Conservation (phyloP, 2,888 invertebrate genomes). For the Hecatera dysodea region DNA sequence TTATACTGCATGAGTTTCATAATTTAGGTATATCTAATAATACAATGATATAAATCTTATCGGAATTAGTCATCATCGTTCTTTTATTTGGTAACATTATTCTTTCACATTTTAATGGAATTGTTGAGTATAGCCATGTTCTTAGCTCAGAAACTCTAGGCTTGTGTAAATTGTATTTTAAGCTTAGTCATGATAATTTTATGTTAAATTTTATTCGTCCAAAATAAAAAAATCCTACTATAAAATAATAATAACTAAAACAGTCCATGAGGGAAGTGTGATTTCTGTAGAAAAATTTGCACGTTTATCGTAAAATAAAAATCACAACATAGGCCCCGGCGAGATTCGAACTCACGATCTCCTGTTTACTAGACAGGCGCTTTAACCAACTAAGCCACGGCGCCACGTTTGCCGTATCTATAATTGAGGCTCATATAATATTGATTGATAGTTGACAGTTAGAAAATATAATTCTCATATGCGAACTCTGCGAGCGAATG, state of each 20-base stretch:
- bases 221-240: too few relatives aligned
- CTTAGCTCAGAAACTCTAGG: slow-evolving; percentile 19
- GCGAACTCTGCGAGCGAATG: too few relatives aligned
- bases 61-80: too few relatives aligned
- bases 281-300: too few relatives aligned
- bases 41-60: not conserved
- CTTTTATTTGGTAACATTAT: too few relatives aligned
- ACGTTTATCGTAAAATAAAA: slow-evolving; percentile 39
- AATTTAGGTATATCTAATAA: not conserved
- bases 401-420: slow-evolving; percentile 62
- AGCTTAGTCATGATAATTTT: not conserved
- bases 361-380: slow-evolving; percentile 90
- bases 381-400: slow-evolving; percentile 90
- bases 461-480: too few relatives aligned
- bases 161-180: slow-evolving; percentile 19
- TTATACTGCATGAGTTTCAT: too few relatives aligned
- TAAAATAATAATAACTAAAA: too few relatives aligned
- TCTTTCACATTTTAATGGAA: not conserved
- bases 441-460: slow-evolving; percentile 20
- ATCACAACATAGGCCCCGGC: slow-evolving; percentile 80
- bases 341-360: slow-evolving; percentile 89
- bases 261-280: too few relatives aligned
- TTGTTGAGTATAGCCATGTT: not conserved
- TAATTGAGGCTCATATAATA: slow-evolving; percentile 51
- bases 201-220: too few relatives aligned